These are phyloP conservation scores for Limanda limanda DNA, from an alignment of 2,113 vertebrate species.

Conservation along the genomic window DNA sequence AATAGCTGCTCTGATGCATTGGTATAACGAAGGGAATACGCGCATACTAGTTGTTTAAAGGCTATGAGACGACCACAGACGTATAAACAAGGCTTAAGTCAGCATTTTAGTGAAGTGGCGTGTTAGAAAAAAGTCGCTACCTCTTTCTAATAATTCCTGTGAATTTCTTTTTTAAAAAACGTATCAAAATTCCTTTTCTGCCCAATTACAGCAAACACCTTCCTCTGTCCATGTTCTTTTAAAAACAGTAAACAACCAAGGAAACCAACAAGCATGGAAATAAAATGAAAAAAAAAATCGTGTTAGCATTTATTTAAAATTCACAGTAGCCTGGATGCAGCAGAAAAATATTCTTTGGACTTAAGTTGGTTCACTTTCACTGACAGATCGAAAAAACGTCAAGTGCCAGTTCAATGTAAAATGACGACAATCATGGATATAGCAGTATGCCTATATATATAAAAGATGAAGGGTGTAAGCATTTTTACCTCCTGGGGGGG, in stretches of 20 bases:
- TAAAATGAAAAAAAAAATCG: conserved; percentile 57
- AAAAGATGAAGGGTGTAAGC: conserved; percentile 75
- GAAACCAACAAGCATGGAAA: conserved; percentile 80
- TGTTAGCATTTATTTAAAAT: conserved; percentile 84
- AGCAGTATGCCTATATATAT: conserved; percentile 69
- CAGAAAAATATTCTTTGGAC: conserved; percentile 99
- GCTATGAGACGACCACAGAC: conserved; percentile 65
- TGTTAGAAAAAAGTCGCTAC: conserved; percentile 66
- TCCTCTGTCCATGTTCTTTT: conserved; percentile 61
- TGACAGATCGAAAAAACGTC: conserved; percentile 80
- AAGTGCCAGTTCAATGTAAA: conserved; percentile 85
- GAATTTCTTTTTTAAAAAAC: conserved; percentile 10
- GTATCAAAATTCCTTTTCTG: conserved; percentile 70
- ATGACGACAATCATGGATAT: conserved; percentile 69
- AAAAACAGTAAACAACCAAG: conserved; percentile 64
- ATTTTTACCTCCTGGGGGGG: conserved; percentile 76
- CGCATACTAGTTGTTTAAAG: conserved; percentile 62
- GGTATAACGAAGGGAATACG: conserved; percentile 60
- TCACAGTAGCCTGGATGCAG: conserved; percentile 99
- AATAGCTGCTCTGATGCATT: conserved; percentile 77
- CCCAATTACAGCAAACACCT: conserved; percentile 66
- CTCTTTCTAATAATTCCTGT: conserved; percentile 51
- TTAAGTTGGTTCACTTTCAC: conserved; percentile 86
- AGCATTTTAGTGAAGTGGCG: conserved; percentile 62
- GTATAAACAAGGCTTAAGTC: conserved; percentile 65